These are phyloP conservation scores for Delichon dasypus DNA, from an alignment of 2,797 vertebrate genomes.

Conservation along the genomic window DNA sequence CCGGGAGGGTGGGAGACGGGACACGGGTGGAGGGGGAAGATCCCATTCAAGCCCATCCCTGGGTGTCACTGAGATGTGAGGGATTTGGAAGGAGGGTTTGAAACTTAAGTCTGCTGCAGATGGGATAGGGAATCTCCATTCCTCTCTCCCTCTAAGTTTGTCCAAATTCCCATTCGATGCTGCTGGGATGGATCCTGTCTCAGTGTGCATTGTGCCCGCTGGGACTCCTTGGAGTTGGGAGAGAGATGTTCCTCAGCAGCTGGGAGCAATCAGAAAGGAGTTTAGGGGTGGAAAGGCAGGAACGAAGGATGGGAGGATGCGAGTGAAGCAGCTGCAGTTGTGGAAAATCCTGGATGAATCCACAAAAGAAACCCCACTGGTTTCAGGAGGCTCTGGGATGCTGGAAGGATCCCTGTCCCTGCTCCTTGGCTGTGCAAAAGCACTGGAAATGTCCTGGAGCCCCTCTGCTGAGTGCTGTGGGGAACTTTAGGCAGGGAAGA, in stretches of 20 bases:
- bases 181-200: neutral
- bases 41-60: neutral
- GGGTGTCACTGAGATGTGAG: neutral
- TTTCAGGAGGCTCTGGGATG: neutral
- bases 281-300: neutral
- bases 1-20: neutral
- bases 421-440: neutral
- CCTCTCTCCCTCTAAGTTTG: neutral
- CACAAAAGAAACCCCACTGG: accelerated
- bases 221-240: neutral
- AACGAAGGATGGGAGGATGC: neutral
- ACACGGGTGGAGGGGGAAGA: neutral
- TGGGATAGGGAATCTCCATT: neutral
- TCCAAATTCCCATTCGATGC: neutral
- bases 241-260: neutral
- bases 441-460: neutral
- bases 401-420: neutral
- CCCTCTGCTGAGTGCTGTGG: neutral
- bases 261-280: neutral
- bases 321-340: neutral
- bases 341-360: neutral
- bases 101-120: neutral
- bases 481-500: neutral
- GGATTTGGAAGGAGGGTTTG: neutral
- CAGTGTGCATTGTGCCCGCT: accelerated